A percentile compares a stretch with the other conserved stretches of the same genome.
Conservation (phyloP, 2,888 invertebrate species). For the Caenorhabditis uteleia region DNA sequence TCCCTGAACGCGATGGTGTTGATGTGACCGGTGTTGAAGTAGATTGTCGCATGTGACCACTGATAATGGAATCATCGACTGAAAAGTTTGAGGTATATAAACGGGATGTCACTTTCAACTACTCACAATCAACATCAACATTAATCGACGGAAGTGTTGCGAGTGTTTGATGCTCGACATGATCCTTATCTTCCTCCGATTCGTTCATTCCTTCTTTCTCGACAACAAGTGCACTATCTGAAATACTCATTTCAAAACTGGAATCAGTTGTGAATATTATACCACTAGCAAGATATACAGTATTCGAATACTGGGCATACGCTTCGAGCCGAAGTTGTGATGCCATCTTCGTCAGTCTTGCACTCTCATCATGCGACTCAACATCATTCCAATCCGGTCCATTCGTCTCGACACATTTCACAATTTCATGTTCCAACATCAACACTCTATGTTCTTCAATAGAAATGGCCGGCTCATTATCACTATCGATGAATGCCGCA, state of each 20-base stretch:
- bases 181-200: not conserved
- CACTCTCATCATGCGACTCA: slow-evolving; percentile 5
- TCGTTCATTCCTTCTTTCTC: not conserved
- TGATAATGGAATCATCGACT: slow-evolving; percentile 8
- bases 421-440: slow-evolving; percentile 15
- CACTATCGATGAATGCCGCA: slow-evolving; percentile 15
- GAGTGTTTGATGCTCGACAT: not conserved
- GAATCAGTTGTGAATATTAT: too few relatives aligned
- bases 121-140: slow-evolving; percentile 1
- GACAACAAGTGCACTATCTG: too few relatives aligned
- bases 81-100: too few relatives aligned
- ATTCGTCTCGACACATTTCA: slow-evolving; percentile 4
- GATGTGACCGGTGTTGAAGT: slow-evolving; percentile 21
- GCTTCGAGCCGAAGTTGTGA: slow-evolving; percentile 28
- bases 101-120: too few relatives aligned
- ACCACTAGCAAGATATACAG: slow-evolving; percentile 20
- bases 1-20: slow-evolving; percentile 20
- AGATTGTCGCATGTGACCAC: not conserved
- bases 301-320: slow-evolving; percentile 32
- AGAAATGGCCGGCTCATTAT: slow-evolving; percentile 11
- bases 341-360: slow-evolving; percentile 22
- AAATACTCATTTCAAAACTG: too few relatives aligned
- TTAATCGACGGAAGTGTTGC: slow-evolving; percentile 2
- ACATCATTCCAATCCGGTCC: slow-evolving; percentile 4
- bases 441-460: slow-evolving; percentile 32